Evolutionary conservation across 1,140 invertebrate species (phyloP).

Genomic region (Euura lappo): DNA sequence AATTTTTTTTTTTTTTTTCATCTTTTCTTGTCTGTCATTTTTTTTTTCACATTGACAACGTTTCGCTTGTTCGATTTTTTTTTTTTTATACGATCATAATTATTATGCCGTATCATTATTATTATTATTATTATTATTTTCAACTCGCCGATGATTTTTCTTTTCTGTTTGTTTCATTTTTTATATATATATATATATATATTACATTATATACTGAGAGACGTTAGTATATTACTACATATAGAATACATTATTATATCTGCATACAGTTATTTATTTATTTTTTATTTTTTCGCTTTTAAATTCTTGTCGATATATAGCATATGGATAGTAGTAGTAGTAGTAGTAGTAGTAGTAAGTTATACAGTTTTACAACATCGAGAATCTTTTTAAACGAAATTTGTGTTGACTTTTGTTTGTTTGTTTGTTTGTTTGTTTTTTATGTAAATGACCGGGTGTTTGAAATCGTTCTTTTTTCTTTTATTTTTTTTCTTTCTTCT

Average conservation of each 20-base stretch:
- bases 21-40: no score
- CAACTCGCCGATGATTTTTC: no score
- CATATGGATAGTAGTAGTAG: slow-evolving; percentile 17
- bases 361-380: slow-evolving; percentile 54
- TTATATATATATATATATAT: no score
- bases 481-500: slow-evolving; percentile 8
- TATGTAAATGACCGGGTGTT: not conserved
- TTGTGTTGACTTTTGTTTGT: slow-evolving; percentile 20
- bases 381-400: slow-evolving; percentile 41
- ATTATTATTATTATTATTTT: no score
- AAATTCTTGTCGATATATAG: slow-evolving; percentile 15
- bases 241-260: slow-evolving; percentile 23
- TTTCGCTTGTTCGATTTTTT: no score
- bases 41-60: no score
- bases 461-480: slow-evolving; percentile 15
- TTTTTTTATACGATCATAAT: no score
- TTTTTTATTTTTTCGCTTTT: slow-evolving; percentile 21
- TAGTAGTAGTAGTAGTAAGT: slow-evolving; percentile 26
- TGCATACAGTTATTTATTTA: slow-evolving; percentile 40
- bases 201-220: not conserved
- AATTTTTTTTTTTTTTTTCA: no score
- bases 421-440: slow-evolving; percentile 14
- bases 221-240: no score
- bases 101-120: no score
- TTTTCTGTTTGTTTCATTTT: no score